phyloP scores from a whole-genome alignment of 2,113 vertebrate species.

The Spizaetus ornatus region DNA sequence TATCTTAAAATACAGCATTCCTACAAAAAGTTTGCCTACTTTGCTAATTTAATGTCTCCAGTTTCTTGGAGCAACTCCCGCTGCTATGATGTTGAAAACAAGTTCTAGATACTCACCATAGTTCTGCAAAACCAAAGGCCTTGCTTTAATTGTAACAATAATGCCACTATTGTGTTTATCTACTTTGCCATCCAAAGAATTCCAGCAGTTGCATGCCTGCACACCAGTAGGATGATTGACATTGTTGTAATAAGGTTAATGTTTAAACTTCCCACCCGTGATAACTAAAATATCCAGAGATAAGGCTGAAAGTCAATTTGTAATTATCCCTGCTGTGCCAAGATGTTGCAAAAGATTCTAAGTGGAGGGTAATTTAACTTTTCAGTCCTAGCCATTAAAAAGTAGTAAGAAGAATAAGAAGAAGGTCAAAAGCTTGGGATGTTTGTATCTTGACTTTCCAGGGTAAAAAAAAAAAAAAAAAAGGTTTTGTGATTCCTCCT shows the following conservation, averaged over 20 bases:
- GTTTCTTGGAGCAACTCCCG: not conserved
- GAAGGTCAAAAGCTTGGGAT: not conserved
- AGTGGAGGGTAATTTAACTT: conserved; percentile 37
- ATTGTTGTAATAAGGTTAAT: conserved; percentile 60
- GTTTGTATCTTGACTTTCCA: not conserved
- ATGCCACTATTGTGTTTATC: conserved; percentile 22
- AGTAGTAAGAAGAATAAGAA: not conserved
- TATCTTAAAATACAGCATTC: not conserved
- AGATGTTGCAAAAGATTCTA: conserved; percentile 41
- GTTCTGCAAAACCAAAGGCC: not conserved
- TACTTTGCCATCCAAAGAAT: conserved; percentile 34
- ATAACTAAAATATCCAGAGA: conserved; percentile 60
- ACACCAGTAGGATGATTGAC: conserved; percentile 44
- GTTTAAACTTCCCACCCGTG: conserved; percentile 53
- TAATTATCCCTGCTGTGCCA: conserved; percentile 48
- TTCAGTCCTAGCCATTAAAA: not conserved
- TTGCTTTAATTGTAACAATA: not conserved
- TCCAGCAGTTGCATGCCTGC: conserved; percentile 34
- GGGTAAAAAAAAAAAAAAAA: not conserved
- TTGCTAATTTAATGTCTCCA: not conserved
- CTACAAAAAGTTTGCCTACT: not conserved
- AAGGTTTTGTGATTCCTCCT: not conserved
- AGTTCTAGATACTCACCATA: not conserved
- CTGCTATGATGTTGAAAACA: not conserved
- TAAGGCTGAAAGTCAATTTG: conserved; percentile 60